These are phyloP conservation scores for Notechis scutatus DNA, from an alignment of 2,113 vertebrate genomes.

Conservation along the genomic window DNA sequence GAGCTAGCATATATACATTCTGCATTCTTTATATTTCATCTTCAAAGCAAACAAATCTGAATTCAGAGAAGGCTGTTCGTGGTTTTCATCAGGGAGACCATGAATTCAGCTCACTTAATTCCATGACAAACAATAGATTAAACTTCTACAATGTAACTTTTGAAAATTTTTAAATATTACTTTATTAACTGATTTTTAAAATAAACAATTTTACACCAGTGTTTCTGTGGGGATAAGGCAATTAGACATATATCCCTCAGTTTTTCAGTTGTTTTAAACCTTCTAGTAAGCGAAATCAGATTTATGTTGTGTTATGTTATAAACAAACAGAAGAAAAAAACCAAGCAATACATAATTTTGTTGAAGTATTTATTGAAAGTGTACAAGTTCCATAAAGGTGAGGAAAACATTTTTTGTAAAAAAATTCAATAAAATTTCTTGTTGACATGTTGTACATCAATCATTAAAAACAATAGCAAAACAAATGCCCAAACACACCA, in stretches of 20 bases:
- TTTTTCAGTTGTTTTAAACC: not conserved
- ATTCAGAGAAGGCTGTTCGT: not conserved
- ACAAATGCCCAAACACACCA: not conserved
- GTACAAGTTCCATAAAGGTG: not conserved
- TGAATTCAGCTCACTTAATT: not conserved
- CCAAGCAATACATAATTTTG: slow-evolving; percentile 21
- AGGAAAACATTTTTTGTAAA: slow-evolving; percentile 17
- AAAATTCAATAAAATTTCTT: slow-evolving; percentile 7
- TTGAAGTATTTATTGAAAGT: slow-evolving; percentile 22
- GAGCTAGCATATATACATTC: not conserved
- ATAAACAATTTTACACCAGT: not conserved
- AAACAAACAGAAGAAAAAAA: not conserved
- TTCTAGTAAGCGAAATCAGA: not conserved
- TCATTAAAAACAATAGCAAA: slow-evolving; percentile 29
- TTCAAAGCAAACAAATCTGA: not conserved
- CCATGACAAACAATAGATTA: not conserved
- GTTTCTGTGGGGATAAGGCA: not conserved
- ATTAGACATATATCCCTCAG: not conserved
- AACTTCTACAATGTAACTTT: not conserved
- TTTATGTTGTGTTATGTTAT: not conserved
- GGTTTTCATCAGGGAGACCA: not conserved
- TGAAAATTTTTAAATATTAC: not conserved
- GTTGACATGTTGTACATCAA: slow-evolving; percentile 38
- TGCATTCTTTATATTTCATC: not conserved
- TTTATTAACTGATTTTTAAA: not conserved